A percentile compares a stretch with the other conserved stretches of the same genome.
Conservation (phyloP, 2,113 vertebrate genomes). For the Agelaius phoeniceus region DNA sequence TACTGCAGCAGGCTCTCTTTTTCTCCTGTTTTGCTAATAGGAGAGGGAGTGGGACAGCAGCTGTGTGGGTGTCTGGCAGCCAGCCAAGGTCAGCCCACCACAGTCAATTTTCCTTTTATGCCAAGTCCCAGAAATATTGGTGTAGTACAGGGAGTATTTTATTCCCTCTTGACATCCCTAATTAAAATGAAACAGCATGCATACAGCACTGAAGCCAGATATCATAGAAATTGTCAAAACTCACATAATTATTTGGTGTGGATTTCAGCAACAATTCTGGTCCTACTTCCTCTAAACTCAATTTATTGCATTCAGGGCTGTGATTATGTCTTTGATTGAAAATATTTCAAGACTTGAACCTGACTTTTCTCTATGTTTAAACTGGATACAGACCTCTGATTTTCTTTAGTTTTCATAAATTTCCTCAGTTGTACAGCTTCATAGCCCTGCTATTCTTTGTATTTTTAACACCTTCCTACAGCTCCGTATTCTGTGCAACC, state of each 20-base stretch:
- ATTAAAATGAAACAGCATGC: neutral
- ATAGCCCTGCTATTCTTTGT: neutral
- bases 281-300: neutral
- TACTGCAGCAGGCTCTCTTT: neutral
- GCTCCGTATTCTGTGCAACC: neutral
- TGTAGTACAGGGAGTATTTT: neutral
- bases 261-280: neutral
- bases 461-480: neutral
- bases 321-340: neutral
- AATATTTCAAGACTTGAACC: neutral
- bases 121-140: neutral
- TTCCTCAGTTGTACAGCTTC: neutral
- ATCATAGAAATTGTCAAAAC: neutral
- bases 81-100: neutral
- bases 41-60: neutral
- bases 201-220: rapidly evolving
- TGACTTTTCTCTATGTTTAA: neutral
- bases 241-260: neutral
- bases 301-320: neutral
- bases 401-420: neutral
- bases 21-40: neutral
- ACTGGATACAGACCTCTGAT: neutral
- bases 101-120: neutral
- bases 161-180: neutral
- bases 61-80: neutral